phyloP scores from a whole-genome alignment of 2,888 invertebrate species.

The Monochamus alternatus region DNA sequence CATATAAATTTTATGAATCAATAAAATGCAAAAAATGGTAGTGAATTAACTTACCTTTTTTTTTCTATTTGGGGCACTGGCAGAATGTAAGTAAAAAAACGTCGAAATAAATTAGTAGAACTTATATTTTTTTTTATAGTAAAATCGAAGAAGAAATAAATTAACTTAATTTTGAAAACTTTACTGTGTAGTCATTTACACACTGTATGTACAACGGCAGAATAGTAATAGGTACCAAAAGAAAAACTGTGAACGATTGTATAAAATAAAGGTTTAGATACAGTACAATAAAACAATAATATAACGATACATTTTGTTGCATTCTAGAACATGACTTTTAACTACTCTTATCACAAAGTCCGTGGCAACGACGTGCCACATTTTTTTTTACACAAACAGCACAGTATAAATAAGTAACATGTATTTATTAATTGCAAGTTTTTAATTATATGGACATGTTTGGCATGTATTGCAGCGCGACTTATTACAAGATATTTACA shows the following conservation, averaged over 20 bases:
- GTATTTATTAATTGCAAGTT: conserved; percentile 68
- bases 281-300: conserved; percentile 70
- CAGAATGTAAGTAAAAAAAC: conserved; percentile 44
- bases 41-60: conserved; percentile 11
- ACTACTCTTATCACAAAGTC: conserved; percentile 71
- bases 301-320: conserved; percentile 69
- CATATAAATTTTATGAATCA: no score
- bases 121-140: conserved; percentile 61
- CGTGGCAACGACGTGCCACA: conserved; percentile 64
- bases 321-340: conserved; percentile 69
- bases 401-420: conserved; percentile 72
- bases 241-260: conserved; percentile 67
- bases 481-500: conserved; percentile 61
- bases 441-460: conserved; percentile 66
- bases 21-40: no score
- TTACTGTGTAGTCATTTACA: conserved; percentile 68
- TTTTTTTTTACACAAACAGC: conserved; percentile 68
- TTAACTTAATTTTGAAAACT: conserved; percentile 66
- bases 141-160: conserved; percentile 63
- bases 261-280: conserved; percentile 71
- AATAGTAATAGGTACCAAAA: conserved; percentile 59
- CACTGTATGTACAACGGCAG: conserved; percentile 70
- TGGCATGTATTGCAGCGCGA: conserved; percentile 67
- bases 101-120: conserved; percentile 59
- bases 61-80: not conserved